phyloP scores from a whole-genome alignment of 2,113 vertebrate species.

The Heterochromis multidens region DNA sequence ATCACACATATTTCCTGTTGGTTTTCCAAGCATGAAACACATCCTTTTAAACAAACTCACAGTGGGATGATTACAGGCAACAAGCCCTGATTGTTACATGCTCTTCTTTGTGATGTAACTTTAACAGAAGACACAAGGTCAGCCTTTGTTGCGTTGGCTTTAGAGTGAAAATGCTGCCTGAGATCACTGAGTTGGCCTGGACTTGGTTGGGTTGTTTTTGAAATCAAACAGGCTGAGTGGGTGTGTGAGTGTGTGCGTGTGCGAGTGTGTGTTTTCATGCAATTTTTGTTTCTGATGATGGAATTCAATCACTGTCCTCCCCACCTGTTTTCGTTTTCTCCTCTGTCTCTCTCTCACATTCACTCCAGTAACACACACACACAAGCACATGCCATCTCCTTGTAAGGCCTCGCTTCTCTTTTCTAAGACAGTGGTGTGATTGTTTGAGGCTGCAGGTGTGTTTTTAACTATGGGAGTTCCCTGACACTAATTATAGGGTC shows the following conservation, averaged over 20 bases:
- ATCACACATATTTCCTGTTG: neutral
- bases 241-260: neutral
- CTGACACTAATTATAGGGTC: slow-evolving; percentile 46
- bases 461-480: slow-evolving; percentile 38
- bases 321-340: slow-evolving; percentile 26
- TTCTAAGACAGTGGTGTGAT: slow-evolving; percentile 43
- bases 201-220: neutral
- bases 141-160: neutral
- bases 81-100: neutral
- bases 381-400: neutral
- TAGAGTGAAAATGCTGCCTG: neutral
- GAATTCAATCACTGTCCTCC: neutral
- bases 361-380: neutral
- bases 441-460: slow-evolving; percentile 62
- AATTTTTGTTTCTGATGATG: slow-evolving; percentile 10
- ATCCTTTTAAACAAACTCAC: neutral
- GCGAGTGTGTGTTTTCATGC: neutral
- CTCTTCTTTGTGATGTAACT: neutral
- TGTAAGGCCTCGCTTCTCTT: neutral
- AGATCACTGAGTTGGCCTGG: neutral
- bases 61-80: neutral
- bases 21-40: neutral
- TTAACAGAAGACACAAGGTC: neutral
- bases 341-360: neutral
- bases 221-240: neutral